Base-by-base conservation (phyloP, 2,797 vertebrate genomes). In the Chaunax sp. region DNA sequence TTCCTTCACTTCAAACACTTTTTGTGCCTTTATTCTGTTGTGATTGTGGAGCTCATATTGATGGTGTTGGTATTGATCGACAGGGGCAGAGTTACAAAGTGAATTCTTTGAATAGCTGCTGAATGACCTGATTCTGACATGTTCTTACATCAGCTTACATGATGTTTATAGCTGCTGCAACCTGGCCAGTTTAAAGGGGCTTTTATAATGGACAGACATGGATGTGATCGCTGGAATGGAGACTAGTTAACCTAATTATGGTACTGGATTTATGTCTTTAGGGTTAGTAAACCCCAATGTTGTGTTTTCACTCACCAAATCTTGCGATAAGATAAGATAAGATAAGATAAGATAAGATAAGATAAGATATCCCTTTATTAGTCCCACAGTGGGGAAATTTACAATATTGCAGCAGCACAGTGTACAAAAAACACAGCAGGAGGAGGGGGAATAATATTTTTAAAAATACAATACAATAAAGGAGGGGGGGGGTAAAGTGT, bases 81-180 rank as follows among this genome's bases (percentile, higher is more conserved):
- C 25, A 28, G 33, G 46, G 66, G n/a, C 58, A 51, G 30, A 65
- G 45, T 50, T 23, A 38, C 25, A 33, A 28, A 20, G 44, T 28
- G 30, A 54, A 20, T 15, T 35, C 19, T 37, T 40, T 26, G 60
- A 65, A 37, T 54, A 30, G 37, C 28, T 64, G 8, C 51, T 35
- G 33, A 41, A 28, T 25, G 51, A 65, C 73, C 69, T 52, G 40
- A 37, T 64, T 55, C 50, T 62, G 40, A 52, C 56, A 44, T 57
- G n/a, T 50, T 47, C 62, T 35, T 25, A 30, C 20, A 22, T 14
- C 19, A 26, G 18, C 20, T 25, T 11, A 45, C 61, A 30, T 19
- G 5, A n/a, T 40, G 13, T 55, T 26, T 19, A 54, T 12, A 66
- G 18, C 28, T 51, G 37, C 47, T 25, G 61, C 55, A 74, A 18